Evolutionary conservation across 2,888 invertebrate genomes (phyloP), one percentile per base, ranked within the genome.

Genomic region (Aricia artaxerxes): DNA sequence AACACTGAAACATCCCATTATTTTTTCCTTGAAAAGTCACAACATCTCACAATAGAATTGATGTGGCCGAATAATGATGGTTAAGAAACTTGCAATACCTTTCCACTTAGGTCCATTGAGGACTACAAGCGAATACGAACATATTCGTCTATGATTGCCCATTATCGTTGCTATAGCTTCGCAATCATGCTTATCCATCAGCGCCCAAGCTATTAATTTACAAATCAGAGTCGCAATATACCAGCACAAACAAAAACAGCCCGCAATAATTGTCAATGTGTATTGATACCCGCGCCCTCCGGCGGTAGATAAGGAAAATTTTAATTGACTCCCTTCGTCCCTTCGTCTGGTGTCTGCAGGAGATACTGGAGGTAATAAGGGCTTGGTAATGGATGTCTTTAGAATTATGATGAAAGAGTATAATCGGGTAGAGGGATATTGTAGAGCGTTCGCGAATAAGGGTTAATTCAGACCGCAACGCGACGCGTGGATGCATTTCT

Each of bases 251-350:
- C 31, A 64, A 64, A 44, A 75, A 75, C 31, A 49, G 35, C 4
- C 53, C 77, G 79, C 81, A 82, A 81, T 80, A 81, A 83, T 83
- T 83, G 82, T 82, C 81, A 83, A 84, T 83, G 80, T 82, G 80
- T 82, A 83, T 82, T 82, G 82, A 79, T 83, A 80, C 83, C 80
- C 81, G 79, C 83, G 82, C 84, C 85, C 84, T 83, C 79, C 82
- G 83, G 85, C 84, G 86, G 82, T 83, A 84, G 85, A 85, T 86
- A 85, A 85, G 84, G 85, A 83, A 85, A 85, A 85, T 87, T 88
- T 87, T 87, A 88, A 88, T 88, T 87, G 86, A 84, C 83, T 83
- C 82, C 82, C 85, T 73, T 79, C 81, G 82, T 82, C 81, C 83
- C 83, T 82, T 83, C 76, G 60, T 77, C 53, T 83, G 84, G 83